Percentiles rank a stretch among this genome's conserved stretches.
Evolutionary conservation across 2,797 vertebrate genomes (phyloP).

Genomic region (Alauda arvensis): DNA sequence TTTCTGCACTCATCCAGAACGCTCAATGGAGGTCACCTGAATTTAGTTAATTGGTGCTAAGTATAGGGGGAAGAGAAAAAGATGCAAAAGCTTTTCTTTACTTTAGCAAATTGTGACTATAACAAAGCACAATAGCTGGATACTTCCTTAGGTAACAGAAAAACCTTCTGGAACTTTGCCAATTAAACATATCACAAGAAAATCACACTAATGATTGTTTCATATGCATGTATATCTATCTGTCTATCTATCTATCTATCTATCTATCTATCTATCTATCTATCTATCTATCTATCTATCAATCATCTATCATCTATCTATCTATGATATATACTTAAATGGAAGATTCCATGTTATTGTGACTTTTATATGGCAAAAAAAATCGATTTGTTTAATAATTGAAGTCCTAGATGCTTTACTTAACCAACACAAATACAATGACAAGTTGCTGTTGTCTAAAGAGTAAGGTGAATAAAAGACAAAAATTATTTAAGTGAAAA

Average conservation of each 20-base stretch:
- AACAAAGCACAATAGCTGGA: background rate
- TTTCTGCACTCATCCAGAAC: background rate
- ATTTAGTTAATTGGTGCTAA: background rate
- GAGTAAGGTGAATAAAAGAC: background rate
- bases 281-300: background rate
- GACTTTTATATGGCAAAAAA: background rate
- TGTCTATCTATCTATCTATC: background rate
- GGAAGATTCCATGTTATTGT: background rate
- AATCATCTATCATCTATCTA: background rate
- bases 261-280: background rate
- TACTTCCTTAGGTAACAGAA: background rate
- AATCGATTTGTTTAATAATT: background rate
- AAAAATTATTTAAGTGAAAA: background rate
- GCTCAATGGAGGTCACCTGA: background rate
- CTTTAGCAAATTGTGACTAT: background rate
- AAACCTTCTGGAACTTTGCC: background rate
- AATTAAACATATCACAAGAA: background rate
- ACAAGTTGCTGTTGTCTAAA: background rate
- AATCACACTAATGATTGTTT: background rate
- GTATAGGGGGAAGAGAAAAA: background rate
- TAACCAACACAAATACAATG: background rate
- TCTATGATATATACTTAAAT: background rate
- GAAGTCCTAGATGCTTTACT: background rate
- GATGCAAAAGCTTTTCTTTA: background rate
- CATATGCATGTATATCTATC: background rate